Conservation (phyloP, 2,113 vertebrate species). For the Ophiodon elongatus region DNA sequence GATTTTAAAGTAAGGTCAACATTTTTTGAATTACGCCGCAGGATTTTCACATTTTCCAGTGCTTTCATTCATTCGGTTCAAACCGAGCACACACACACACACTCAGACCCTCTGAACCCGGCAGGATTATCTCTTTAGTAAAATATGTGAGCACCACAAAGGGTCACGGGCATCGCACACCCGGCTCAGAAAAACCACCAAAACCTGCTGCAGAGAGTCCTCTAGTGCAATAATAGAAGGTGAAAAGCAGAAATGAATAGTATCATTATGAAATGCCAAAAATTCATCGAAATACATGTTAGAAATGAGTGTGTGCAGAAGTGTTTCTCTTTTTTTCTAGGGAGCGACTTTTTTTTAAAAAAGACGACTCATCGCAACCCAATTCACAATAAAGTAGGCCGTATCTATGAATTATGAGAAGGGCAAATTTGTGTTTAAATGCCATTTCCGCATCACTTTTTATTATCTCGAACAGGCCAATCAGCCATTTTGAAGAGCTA, state of each 20-base stretch:
- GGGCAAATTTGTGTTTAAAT: too few species aligned
- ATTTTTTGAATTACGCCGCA: slow-evolving; percentile 40
- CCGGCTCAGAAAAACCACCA: background rate
- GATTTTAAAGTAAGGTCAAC: slow-evolving; percentile 50
- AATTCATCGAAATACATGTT: background rate
- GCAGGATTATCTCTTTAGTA: slow-evolving; percentile 15
- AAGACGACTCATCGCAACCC: too few species aligned
- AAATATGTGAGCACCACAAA: slow-evolving; percentile 29
- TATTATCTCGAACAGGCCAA: too few species aligned
- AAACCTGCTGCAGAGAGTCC: background rate
- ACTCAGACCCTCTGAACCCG: slow-evolving; percentile 28
- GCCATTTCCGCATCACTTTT: too few species aligned
- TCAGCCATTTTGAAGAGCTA: too few species aligned
- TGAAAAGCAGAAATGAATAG: slow-evolving; percentile 15
- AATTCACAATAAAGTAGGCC: too few species aligned
- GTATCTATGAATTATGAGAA: too few species aligned
- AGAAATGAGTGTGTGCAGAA: background rate
- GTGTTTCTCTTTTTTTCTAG: too few species aligned
- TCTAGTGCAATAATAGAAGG: background rate
- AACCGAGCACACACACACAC: slow-evolving; percentile 22
- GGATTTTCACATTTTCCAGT: slow-evolving; percentile 15
- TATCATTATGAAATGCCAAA: slow-evolving; percentile 11
- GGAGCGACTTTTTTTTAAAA: too few species aligned
- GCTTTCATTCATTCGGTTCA: slow-evolving; percentile 31
- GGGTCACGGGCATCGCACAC: background rate